Conservation (phyloP, 2,888 invertebrate species). For the Reticulitermes lucifugus region DNA sequence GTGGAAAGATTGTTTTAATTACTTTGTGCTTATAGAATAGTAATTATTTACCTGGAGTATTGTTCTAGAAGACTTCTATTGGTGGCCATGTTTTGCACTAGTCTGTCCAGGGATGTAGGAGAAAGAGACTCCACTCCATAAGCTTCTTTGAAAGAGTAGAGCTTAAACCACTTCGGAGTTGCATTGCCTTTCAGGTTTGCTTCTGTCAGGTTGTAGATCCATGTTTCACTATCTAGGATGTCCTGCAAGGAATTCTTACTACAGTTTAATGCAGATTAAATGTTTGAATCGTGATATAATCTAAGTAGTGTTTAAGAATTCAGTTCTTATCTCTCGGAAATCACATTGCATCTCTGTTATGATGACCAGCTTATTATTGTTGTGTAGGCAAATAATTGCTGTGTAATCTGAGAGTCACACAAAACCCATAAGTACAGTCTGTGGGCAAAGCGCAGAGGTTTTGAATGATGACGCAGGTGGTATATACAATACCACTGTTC, state of each 20-base stretch:
- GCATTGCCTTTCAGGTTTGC: constrained; percentile 36
- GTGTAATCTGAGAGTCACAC: too few relatives aligned
- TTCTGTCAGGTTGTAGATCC: constrained; percentile 46
- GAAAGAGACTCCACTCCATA: constrained; percentile 41
- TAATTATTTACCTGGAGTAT: constrained; percentile 43
- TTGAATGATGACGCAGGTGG: too few relatives aligned
- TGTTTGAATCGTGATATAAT: background rate
- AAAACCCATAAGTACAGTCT: too few relatives aligned
- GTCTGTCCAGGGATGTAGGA: constrained; percentile 34
- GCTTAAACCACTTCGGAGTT: constrained; percentile 44
- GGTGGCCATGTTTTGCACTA: constrained; percentile 41
- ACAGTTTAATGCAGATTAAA: background rate
- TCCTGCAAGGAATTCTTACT: constrained; percentile 23
- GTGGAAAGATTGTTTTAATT: too few relatives aligned
- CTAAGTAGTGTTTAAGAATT: background rate
- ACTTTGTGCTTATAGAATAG: too few relatives aligned
- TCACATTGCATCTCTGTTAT: too few relatives aligned
- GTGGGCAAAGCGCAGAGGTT: too few relatives aligned
- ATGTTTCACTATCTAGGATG: constrained; percentile 43
- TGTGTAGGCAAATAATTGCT: too few relatives aligned
- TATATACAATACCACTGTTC: too few relatives aligned
- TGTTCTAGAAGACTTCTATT: constrained; percentile 32
- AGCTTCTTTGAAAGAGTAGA: constrained; percentile 44
- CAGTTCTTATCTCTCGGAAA: too few relatives aligned
- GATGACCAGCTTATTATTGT: too few relatives aligned